Conservation (phyloP, 1,140 invertebrate species). For the Drosophila kepulauana region DNA sequence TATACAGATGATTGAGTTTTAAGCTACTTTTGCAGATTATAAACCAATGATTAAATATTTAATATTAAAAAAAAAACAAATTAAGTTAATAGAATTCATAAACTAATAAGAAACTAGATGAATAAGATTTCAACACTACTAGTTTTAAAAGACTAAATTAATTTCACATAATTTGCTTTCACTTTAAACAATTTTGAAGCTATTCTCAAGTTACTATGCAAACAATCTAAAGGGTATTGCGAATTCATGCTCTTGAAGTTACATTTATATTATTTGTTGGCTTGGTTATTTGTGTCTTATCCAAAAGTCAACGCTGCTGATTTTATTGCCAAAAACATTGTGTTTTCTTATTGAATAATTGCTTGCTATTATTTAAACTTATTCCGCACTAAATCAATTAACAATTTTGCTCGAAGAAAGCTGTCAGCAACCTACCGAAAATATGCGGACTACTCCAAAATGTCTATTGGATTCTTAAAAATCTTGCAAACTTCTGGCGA, state of each 20-base stretch:
- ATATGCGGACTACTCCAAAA: neutral
- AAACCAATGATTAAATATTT: too few relatives aligned
- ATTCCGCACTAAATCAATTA: constrained; percentile 20
- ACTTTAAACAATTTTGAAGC: too few relatives aligned
- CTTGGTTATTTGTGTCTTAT: constrained; percentile 13
- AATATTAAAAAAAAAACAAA: too few relatives aligned
- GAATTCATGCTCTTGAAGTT: neutral
- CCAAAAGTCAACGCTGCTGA: constrained; percentile 34
- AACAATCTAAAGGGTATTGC: neutral
- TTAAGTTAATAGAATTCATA: too few relatives aligned
- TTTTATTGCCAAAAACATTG: constrained; percentile 40
- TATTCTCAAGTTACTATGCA: too few relatives aligned
- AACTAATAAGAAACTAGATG: too few relatives aligned
- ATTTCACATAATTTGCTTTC: too few relatives aligned
- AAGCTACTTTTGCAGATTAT: too few relatives aligned
- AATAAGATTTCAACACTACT: too few relatives aligned
- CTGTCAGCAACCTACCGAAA: neutral
- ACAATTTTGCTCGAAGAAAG: neutral
- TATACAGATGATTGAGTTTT: too few relatives aligned
- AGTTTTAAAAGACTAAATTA: too few relatives aligned
- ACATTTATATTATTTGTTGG: neutral
- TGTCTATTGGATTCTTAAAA: constrained; percentile 5
- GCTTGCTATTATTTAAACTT: constrained; percentile 22
- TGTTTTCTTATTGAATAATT: constrained; percentile 40
- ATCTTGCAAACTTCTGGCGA: neutral